Base-by-base conservation (phyloP, 2,797 vertebrate species). In the Enteromius paludinosus region DNA sequence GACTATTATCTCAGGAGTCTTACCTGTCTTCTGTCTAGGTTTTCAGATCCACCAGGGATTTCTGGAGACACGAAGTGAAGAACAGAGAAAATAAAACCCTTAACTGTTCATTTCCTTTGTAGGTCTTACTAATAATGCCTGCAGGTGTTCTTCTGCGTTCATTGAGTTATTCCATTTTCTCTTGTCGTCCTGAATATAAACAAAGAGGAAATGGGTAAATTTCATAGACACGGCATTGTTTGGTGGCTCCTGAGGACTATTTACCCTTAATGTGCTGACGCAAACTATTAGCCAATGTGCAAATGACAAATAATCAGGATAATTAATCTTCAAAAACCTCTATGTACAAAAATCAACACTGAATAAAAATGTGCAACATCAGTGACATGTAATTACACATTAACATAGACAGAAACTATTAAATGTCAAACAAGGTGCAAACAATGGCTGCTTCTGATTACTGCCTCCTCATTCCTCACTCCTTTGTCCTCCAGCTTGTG, bases 31-130 rank as follows among this genome's bases (percentile, higher is more conserved):
- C 66, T 18, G 38, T 72, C 66, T 41, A 52, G 20, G 35, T 20
- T 70, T 30, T 23, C 43, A 10, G 66, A 79, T 41, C 62, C 72
- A 52, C 80, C 33, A 15, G 33, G 80, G 59, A 82, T 18, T 74
- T 10, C 59, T 43, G 69, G 69, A 78, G 45, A 83, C 4, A 0
- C 10, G 35, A 74, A 23, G 77, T 56, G 49, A 69, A 79, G 78
- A 83, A 73, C 30, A 33, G 45, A 28, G 54, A 83, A 49, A 83
- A 49, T 78, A 69, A 71, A 69, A 71, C 47, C 23, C 3, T 72
- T 41, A 62, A 28, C 33, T 64, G 33, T 41, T 71, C 33, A 69
- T 65, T 41, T 47, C 56, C 64, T 71, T 17, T 64, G 28, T 62
- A 49, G n/a, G 14, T 79, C 15, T 12, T 35, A 25, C 30, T 66